Base-by-base conservation (phyloP, 2,888 invertebrate species). In the Rotaria macrura region DNA sequence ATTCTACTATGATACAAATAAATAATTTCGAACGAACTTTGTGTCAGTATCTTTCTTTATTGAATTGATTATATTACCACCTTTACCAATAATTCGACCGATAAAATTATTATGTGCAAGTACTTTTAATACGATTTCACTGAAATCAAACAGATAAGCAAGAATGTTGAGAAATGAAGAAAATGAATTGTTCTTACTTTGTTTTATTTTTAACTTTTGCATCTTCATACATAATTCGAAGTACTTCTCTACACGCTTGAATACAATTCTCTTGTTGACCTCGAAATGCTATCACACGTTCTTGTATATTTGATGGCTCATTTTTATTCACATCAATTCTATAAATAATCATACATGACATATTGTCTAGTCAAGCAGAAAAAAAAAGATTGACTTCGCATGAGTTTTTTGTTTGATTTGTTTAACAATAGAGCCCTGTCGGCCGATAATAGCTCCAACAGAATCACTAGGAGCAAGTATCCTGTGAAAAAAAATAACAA, bases 401-500 rank as follows among this genome's bases (percentile, higher is more conserved):
- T 91, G 90, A 84, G 91, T 91, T 87, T 92, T 91, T 88, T 96
- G 96, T 87, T 97, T 97, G 89, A 98, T 97, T 90, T 95, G 95
- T 89, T 96, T 94, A 90, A 99, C 99, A 88, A 97, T 98, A 89
- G 95, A 95, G 88, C 98, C 98, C 90, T 96, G 96, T 88, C 96
- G 94, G 85, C 99, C 99, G 90, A 99, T 98, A 89, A 99, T 97
- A 89, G 98, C 97, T 87, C 98, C 98, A 87, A 97, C 94, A 95
- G 96, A 97, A 91, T 97, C 97, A 91, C 96, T 96, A 90, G 96
- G 95, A 87, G 97, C 97, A 88, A 97, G 93, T 90, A 97, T 95
- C 88, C 92, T 92, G 17, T 34, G 10, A 25, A 14, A 34, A 65
- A 65, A 34, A 25, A 4, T 12, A 43, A 25, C 47, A 47, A 47